phyloP scores from a whole-genome alignment of 2,888 invertebrate genomes.

The Tanaodytes sp. region DNA sequence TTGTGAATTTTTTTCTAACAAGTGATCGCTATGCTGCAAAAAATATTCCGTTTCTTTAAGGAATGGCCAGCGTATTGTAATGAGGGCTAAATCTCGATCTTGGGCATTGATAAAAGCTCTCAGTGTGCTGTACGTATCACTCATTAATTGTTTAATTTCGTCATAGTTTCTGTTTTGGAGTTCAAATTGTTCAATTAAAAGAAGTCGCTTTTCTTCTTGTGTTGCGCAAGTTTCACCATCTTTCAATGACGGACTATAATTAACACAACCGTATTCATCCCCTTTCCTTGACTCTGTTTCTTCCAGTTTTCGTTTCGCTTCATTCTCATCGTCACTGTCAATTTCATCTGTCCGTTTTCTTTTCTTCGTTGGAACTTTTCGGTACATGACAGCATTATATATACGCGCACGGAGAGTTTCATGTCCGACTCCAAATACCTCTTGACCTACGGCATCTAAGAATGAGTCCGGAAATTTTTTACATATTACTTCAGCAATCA shows the following conservation, averaged over 20 bases:
- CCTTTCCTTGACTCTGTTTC: neutral
- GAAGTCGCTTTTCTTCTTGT: neutral
- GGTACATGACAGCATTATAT: too few species aligned
- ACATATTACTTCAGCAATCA: too few species aligned
- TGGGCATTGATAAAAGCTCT: neutral
- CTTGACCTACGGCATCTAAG: too few species aligned
- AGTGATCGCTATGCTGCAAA: neutral
- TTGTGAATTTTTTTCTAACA: neutral
- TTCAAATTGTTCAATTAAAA: neutral
- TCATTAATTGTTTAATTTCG: neutral
- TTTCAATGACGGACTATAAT: neutral
- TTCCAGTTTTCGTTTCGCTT: neutral
- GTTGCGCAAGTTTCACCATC: conserved; percentile 2
- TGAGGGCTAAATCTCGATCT: neutral
- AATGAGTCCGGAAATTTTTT: too few species aligned
- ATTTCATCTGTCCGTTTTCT: neutral
- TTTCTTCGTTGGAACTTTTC: too few species aligned
- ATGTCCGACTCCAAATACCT: neutral
- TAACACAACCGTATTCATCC: neutral
- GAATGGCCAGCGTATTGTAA: neutral
- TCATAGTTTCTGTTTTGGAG: neutral
- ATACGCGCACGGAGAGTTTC: too few species aligned
- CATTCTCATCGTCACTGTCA: conserved; percentile 1
- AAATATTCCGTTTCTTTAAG: conserved; percentile 9
- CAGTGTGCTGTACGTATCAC: neutral